Percentiles rank a stretch among this genome's conserved stretches.
phyloP scores from a whole-genome alignment of 2,797 vertebrate genomes.

The Cottoperca gobio region DNA sequence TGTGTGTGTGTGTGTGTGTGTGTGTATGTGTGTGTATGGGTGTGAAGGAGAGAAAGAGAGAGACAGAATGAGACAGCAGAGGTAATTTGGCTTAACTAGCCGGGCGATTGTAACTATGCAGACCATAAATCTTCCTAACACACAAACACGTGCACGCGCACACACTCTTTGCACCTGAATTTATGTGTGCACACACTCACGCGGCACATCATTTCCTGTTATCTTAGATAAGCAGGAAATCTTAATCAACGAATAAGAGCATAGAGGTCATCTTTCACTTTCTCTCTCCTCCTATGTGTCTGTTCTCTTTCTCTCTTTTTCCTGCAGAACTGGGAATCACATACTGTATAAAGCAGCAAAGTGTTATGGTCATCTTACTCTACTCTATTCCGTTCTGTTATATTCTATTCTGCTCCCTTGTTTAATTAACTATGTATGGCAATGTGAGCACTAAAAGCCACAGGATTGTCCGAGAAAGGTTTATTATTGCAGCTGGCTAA shows the following conservation, averaged over 20 bases:
- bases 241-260: conserved; percentile 62
- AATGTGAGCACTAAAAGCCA: conserved; percentile 61
- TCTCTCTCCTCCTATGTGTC: conserved; percentile 25
- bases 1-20: background rate
- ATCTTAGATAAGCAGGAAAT: conserved; percentile 69
- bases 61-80: conserved; percentile 44
- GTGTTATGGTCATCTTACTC: conserved; percentile 5
- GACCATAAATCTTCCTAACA: conserved; percentile 62
- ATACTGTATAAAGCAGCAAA: conserved; percentile 19
- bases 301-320: background rate
- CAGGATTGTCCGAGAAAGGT: conserved; percentile 58
- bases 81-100: conserved; percentile 72
- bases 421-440: conserved; percentile 63
- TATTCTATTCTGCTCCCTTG: conserved; percentile 23
- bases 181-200: conserved; percentile 2
- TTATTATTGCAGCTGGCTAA: conserved; percentile 64
- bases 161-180: background rate
- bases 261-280: conserved; percentile 50
- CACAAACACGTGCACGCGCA: background rate
- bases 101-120: conserved; percentile 52
- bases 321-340: conserved; percentile 16
- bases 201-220: conserved; percentile 56
- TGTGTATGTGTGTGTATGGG: conserved; percentile 1
- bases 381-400: conserved; percentile 10
- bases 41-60: conserved; percentile 7